These are phyloP conservation scores for Elanus axillaris DNA, from an alignment of 2,113 vertebrate genomes.

Conservation along the genomic window DNA sequence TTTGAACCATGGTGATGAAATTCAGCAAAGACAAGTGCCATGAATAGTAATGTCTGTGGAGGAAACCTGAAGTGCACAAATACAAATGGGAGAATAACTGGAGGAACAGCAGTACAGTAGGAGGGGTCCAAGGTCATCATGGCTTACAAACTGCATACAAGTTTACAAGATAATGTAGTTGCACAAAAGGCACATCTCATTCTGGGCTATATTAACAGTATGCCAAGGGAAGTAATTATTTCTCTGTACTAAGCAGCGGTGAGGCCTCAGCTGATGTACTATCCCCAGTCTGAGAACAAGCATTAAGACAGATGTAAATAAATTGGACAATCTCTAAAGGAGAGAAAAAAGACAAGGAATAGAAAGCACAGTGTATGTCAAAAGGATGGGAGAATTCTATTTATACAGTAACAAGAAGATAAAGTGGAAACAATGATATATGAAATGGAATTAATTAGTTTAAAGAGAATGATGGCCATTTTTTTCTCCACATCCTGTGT, in stretches of 20 bases:
- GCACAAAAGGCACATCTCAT: constrained; percentile 23
- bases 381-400: neutral
- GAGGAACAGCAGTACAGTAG: neutral
- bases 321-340: neutral
- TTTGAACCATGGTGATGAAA: neutral
- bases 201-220: neutral
- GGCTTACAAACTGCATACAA: neutral
- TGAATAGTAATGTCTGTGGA: neutral
- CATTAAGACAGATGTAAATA: neutral
- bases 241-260: neutral
- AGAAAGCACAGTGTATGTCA: neutral
- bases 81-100: neutral
- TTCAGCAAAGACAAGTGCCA: neutral
- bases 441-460: neutral
- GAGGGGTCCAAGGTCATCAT: constrained; percentile 10
- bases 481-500: neutral
- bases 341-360: neutral
- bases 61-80: neutral
- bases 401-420: neutral
- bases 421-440: neutral
- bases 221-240: constrained; percentile 27
- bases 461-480: neutral
- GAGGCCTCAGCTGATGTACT: neutral
- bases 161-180: neutral
- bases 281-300: neutral